Evolutionary conservation across 2,113 vertebrate species (phyloP), one percentile per base, ranked within the genome.

Genomic region (Passer domesticus): DNA sequence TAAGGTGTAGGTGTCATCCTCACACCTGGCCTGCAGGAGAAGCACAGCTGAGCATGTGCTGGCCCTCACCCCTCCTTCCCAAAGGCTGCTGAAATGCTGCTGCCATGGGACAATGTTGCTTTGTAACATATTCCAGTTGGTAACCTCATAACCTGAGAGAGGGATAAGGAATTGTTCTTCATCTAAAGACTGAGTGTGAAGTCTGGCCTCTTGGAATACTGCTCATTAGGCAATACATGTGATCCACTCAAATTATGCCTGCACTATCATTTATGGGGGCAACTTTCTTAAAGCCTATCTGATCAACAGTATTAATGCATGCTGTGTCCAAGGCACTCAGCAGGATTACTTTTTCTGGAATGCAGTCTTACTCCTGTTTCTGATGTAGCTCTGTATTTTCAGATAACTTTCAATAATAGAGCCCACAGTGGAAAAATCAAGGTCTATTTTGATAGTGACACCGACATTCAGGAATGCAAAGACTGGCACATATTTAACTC

Each of bases 351-450:
- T 80, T 74, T 80, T 67, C 37, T 52, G 67, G 23, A 73, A 63
- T 60, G 20, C 21, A 23, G 64, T 64, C 68, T 28, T 59, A 13
- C 10, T 69, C 43, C 39, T 76, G 19, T n/a, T 87, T 94, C 70
- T 89, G n/a, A 75, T 75, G 11, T 0, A n/a, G 19, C 56, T 50
- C 78, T 98, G 31, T 97, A 35, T 77, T 96, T 96, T 69, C 92
- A 99, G 99, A 98, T 99, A 90, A 98, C 94, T 39, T 99, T 99
- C 95, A 98, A 99, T 96, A 99, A 99, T 78, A 98, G 96, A 97
- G 98, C 98, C 78, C 99, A 99, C 96, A 99, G 99, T 80, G 99
- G 99, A 75, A 99, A 98, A 97, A 98, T 99, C 75, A 99, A 99
- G 98, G 91, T 99, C 62, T 99, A 98, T 96, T 98, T 99, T 95